Evolutionary conservation across 2,797 vertebrate species (phyloP), one percentile per base, ranked within the genome.

Genomic region (Gallinago nigripennis): DNA sequence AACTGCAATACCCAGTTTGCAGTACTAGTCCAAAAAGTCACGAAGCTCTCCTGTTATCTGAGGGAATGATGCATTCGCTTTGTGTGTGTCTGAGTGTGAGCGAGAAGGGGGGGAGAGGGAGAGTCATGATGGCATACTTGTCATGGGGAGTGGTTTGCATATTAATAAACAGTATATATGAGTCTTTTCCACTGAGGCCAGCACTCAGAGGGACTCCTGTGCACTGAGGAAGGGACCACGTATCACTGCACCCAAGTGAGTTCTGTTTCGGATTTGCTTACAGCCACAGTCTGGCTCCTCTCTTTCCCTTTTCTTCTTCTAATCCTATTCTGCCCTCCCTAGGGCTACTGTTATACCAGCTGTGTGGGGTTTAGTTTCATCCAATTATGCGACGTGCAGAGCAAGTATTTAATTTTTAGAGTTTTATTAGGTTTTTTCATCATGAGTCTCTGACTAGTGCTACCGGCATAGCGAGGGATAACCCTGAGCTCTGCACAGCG

Each of bases 121-220:
- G 65, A 77, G 72, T 82, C 72, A 15, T 17, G 57, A 65, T 20
- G 56, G 54, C 70, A 64, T 58, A n/a, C 19, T 68, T 79, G 21
- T 81, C 63, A 86, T 1, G 39, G 94, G 95, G 96, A 92, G 92
- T 75, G 87, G 95, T 63, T 76, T 90, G 92, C 66, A 70, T 91
- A 63, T 73, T 92, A 91, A 77, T 19, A 79, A 39, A 66, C 76
- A 41, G 54, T 16, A 28, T 16, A 27, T 63, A 23, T 3, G 24
- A 82, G 79, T 31, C 7, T 81, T 12, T 24, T n/a, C 43, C 68
- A 57, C 35, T 0, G 11, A 31, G 72, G 27, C 11, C 18, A 1
- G 91, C 79, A 3, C 77, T 75, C 35, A 1, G 43, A 61, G 66
- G 54, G 58, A 70, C 4, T 71, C 30, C 92, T 4, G 84, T 1